Conservation (phyloP, 2,797 vertebrate genomes). For the Acridotheres tristis region DNA sequence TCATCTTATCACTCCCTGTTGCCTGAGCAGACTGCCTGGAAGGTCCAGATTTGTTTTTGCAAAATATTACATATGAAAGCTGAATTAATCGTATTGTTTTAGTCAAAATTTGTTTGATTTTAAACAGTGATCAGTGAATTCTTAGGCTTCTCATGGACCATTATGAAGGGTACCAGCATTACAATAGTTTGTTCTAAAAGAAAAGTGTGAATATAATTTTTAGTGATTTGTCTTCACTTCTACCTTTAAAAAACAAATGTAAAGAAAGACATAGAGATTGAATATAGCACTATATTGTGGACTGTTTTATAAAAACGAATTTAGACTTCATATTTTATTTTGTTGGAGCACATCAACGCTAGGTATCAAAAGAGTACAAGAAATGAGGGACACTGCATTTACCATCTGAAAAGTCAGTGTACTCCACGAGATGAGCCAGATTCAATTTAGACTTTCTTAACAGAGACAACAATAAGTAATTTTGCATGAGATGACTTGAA, state of each 20-base stretch:
- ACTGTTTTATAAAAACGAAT: not conserved
- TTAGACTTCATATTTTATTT: not conserved
- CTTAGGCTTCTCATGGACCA: not conserved
- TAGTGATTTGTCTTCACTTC: not conserved
- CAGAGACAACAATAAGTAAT: not conserved
- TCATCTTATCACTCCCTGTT: not conserved
- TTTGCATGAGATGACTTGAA: conserved; percentile 11
- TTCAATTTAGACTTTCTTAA: not conserved
- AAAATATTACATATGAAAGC: not conserved
- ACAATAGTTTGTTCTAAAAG: not conserved
- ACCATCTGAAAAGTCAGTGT: not conserved
- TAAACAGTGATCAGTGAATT: not conserved
- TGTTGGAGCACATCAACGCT: not conserved
- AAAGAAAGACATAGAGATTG: not conserved
- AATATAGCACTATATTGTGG: not conserved
- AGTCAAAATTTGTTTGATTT: not conserved
- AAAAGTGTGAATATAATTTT: not conserved
- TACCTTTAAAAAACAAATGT: not conserved
- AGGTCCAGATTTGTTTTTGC: not conserved
- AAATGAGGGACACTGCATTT: not conserved
- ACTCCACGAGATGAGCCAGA: not conserved
- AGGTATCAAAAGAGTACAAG: not conserved
- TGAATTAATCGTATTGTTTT: not conserved
- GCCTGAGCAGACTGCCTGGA: not conserved
- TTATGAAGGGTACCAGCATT: not conserved